These are phyloP conservation scores for Scyliorhinus canicula DNA, from an alignment of 2,797 vertebrate species.

Conservation along the genomic window DNA sequence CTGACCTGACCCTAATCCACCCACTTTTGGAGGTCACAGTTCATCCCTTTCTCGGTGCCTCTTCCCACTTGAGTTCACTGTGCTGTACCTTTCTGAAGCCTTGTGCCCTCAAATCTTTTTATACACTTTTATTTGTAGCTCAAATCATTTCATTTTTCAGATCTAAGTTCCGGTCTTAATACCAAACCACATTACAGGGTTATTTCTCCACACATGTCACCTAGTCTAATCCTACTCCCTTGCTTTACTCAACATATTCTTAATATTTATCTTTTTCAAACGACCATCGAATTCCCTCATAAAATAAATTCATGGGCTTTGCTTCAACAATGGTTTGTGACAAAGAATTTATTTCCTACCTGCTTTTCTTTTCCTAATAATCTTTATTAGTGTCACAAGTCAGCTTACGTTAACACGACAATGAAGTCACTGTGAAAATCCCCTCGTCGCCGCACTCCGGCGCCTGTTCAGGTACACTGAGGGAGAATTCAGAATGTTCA, in stretches of 20 bases:
- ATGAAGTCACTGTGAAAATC: too few relatives aligned
- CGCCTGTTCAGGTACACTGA: too few relatives aligned
- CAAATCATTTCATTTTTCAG: slow-evolving; percentile 35
- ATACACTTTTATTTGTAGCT: not conserved
- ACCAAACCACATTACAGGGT: not conserved
- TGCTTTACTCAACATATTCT: not conserved
- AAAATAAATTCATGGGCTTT: not conserved
- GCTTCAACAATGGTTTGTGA: not conserved
- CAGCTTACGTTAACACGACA: too few relatives aligned
- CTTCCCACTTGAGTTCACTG: not conserved
- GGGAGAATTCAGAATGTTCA: too few relatives aligned
- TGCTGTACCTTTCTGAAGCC: not conserved
- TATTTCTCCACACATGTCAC: not conserved
- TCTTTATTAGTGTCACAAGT: too few relatives aligned
- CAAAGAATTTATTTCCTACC: not conserved
- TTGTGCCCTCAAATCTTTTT: not conserved
- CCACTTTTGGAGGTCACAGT: not conserved
- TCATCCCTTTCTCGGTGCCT: not conserved
- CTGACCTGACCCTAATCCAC: not conserved
- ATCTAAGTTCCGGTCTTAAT: slow-evolving; percentile 42
- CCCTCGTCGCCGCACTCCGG: too few relatives aligned
- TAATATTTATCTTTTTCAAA: not conserved
- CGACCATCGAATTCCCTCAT: not conserved
- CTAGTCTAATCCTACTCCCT: not conserved
- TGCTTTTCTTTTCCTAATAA: too few relatives aligned